These are phyloP conservation scores for Hafferia zeledoni DNA, from an alignment of 2,797 vertebrate species.

Conservation along the genomic window DNA sequence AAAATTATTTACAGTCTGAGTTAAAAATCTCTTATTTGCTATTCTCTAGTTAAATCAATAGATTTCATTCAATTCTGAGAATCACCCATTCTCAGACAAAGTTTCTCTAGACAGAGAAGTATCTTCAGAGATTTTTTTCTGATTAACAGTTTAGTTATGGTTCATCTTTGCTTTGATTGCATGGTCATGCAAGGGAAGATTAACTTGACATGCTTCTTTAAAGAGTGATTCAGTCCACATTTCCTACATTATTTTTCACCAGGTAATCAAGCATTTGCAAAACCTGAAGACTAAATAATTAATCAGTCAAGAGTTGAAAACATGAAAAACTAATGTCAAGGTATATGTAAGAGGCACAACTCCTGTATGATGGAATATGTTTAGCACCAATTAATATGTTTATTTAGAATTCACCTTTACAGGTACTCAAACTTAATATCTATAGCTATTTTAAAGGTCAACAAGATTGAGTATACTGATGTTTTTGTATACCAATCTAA, in stretches of 20 bases:
- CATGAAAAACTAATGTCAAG: background rate
- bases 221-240: slow-evolving; percentile 5
- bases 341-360: background rate
- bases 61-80: background rate
- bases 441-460: slow-evolving; percentile 68
- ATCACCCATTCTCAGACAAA: background rate
- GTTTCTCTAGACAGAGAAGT: background rate
- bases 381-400: slow-evolving; percentile 8
- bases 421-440: slow-evolving; percentile 19
- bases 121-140: background rate
- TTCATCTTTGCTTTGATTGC: background rate
- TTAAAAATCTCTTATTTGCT: background rate
- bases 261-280: slow-evolving; percentile 20
- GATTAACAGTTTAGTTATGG: background rate
- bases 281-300: slow-evolving; percentile 45
- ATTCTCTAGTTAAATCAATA: background rate
- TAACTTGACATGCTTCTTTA: slow-evolving; percentile 1
- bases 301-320: slow-evolving; percentile 37
- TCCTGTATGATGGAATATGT: background rate
- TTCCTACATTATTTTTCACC: slow-evolving; percentile 15
- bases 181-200: slow-evolving; percentile 1
- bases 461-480: slow-evolving; percentile 30
- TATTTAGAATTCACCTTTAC: slow-evolving; percentile 56
- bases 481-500: slow-evolving; percentile 38
- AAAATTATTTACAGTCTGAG: background rate